Evolutionary conservation across 2,113 vertebrate genomes (phyloP), one percentile per base, ranked within the genome.

Genomic region (Falco punctatus): DNA sequence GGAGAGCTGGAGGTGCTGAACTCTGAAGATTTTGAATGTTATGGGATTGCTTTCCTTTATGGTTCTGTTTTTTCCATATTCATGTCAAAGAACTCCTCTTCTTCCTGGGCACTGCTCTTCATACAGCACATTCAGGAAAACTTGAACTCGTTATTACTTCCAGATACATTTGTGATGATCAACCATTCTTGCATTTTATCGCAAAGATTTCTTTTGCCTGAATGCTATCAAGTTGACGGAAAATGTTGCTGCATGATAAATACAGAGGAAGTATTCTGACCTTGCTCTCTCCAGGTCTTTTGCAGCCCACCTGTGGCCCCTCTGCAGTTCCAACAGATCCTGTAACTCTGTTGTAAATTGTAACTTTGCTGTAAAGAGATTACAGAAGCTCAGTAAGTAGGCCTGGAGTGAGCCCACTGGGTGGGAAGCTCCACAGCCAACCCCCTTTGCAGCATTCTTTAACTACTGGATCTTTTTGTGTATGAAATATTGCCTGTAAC

Each of bases 1-100:
- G 71, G 84, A 97, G 95, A 90, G 48, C 49, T 55, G 59, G 82
- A 90, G 42, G 35, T 73, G 61, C 70, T 94, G 74, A 95, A 81
- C 55, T 86, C 44, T 46, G n/a, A 89, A 84, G 85, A 94, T 62
- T 87, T 92, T 95, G 51, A 88, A 38, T 69, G 48, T 90, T 88
- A 71, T 14, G 17, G 48, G 57, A 23, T 65, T 66, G 21, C 33
- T 84, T 88, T 83, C 46, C 70, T 62, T 83, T 84, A 64, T 35
- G 40, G 61, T 86, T 90, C 70, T 90, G 24, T 54, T 84, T 86
- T 81, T 75, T 27, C 44, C 11, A 16, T 83, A 80, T 78, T 89
- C 30, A 9, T 17, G 42, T 85, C 46, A 46, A 40, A 82, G 21
- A 91, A 44, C 4, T 14, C 7, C 66, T 86, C 35, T 82, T 86